phyloP scores from a whole-genome alignment of 1,140 invertebrate genomes.

The Neelides sp. region DNA sequence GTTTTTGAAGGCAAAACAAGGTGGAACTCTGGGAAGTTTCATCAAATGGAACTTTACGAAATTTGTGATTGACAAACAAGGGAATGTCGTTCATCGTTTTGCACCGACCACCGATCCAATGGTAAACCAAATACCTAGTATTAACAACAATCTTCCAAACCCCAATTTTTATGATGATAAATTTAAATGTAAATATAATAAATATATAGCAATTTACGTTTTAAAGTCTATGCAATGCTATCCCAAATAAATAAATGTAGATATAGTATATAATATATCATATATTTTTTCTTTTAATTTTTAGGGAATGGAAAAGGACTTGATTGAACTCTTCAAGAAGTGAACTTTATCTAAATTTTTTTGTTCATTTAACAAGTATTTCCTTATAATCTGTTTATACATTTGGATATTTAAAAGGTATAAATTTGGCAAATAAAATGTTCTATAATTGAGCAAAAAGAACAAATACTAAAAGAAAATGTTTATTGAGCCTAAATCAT shows the following conservation, averaged over 20 bases:
- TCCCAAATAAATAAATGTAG: neutral
- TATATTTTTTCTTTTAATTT: constrained; percentile 10
- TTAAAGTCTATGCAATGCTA: too few species aligned
- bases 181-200: too few species aligned
- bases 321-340: constrained; percentile 13
- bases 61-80: constrained; percentile 61
- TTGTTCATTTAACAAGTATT: too few species aligned
- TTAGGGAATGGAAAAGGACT: constrained; percentile 22
- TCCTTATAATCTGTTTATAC: too few species aligned
- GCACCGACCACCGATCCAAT: constrained; percentile 20
- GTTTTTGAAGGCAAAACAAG: constrained; percentile 69
- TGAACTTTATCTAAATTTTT: too few species aligned
- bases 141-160: neutral
- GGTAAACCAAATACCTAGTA: constrained; percentile 9
- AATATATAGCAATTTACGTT: too few species aligned
- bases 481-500: too few species aligned
- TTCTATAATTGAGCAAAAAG: too few species aligned
- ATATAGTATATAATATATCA: neutral
- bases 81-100: constrained; percentile 28
- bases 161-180: too few species aligned
- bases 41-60: constrained; percentile 99
- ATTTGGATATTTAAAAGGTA: too few species aligned
- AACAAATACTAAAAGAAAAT: too few species aligned
- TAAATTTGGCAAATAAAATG: too few species aligned
- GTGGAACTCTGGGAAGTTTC: constrained; percentile 55